phyloP scores from a whole-genome alignment of 2,113 vertebrate genomes.

The Apeltes quadracus region DNA sequence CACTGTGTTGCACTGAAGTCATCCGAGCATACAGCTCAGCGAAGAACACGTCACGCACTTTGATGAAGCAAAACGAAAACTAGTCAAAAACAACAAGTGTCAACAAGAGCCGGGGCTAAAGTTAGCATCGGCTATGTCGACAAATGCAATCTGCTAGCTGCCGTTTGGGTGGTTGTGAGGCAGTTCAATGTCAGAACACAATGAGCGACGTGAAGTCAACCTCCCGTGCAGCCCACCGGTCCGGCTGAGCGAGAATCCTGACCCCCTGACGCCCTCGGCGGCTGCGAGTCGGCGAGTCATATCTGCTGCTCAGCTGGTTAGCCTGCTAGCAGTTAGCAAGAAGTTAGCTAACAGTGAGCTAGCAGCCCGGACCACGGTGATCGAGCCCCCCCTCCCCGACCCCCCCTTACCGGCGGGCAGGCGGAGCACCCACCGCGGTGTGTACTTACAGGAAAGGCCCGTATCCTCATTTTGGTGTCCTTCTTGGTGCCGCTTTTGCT shows the following conservation, averaged over 20 bases:
- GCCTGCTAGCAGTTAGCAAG: conserved; percentile 49
- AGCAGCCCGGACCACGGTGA: conserved; percentile 61
- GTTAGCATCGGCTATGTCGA: conserved; percentile 52
- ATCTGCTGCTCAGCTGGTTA: conserved; percentile 51
- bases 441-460: conserved; percentile 95
- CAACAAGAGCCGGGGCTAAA: conserved; percentile 45
- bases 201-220: conserved; percentile 1
- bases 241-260: neutral
- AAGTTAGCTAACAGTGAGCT: conserved; percentile 53
- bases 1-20: neutral
- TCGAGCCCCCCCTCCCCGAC: conserved; percentile 61
- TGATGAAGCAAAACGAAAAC: neutral
- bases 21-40: neutral
- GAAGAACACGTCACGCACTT: neutral
- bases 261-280: conserved; percentile 3
- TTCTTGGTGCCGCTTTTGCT: conserved; percentile 97
- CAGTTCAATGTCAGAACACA: conserved; percentile 1
- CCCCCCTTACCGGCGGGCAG: conserved; percentile 17
- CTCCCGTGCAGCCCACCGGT: neutral
- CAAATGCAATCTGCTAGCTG: conserved; percentile 32
- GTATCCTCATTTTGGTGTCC: conserved; percentile 99
- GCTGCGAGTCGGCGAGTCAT: conserved; percentile 39
- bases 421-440: conserved; percentile 55
- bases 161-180: conserved; percentile 9
- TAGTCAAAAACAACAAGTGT: conserved; percentile 71